Percentiles rank a stretch among this genome's conserved stretches.
phyloP scores from a whole-genome alignment of 2,113 vertebrate species.

The Accipiter virgatus region DNA sequence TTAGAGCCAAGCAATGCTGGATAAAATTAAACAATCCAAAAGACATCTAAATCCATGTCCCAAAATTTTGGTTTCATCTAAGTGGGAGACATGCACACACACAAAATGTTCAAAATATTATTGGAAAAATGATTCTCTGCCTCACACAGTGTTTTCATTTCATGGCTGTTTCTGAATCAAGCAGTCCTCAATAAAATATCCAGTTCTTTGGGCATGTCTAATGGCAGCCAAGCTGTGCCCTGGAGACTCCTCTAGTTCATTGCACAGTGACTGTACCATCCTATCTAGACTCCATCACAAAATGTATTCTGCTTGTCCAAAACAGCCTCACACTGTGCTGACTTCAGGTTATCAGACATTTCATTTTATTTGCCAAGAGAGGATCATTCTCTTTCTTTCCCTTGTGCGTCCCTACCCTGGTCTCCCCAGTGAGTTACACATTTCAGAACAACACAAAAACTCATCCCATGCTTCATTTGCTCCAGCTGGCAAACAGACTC shows the following conservation, averaged over 20 bases:
- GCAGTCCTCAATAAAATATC: background rate
- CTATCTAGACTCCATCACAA: background rate
- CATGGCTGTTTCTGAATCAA: background rate
- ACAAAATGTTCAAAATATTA: background rate
- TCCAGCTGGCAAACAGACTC: constrained; percentile 9
- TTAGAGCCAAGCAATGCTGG: background rate
- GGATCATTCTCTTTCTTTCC: background rate
- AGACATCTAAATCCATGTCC: background rate
- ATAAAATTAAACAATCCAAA: background rate
- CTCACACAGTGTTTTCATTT: background rate
- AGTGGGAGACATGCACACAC: background rate
- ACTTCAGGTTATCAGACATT: background rate
- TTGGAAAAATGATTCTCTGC: background rate
- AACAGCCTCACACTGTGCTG: background rate
- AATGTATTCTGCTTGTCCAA: background rate
- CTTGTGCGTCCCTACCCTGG: background rate
- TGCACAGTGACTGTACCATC: background rate
- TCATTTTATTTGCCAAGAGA: background rate
- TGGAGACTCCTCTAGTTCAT: background rate
- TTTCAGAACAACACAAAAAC: background rate
- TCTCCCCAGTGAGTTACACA: background rate
- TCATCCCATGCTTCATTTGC: constrained; percentile 46
- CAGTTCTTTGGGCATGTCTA: background rate
- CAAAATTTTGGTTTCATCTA: background rate
- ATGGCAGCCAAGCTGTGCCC: background rate